A percentile compares a stretch with the other conserved stretches of the same genome.
Evolutionary conservation across 1,140 invertebrate genomes (phyloP).

Genomic region (Hyles vespertilio): DNA sequence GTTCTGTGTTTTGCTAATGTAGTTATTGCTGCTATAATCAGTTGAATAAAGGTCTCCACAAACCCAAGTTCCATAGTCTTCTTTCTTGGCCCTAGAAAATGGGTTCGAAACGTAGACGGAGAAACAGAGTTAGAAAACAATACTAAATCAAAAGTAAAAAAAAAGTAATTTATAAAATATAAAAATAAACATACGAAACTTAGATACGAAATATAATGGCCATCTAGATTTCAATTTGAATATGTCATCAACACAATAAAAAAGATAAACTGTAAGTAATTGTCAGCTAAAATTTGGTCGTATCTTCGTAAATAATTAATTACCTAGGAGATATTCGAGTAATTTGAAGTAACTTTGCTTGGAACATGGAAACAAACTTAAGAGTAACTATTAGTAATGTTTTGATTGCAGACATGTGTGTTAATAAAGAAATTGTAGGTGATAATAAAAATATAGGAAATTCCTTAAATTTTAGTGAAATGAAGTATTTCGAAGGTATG

Average conservation of each 20-base stretch:
- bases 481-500: conserved; percentile 7
- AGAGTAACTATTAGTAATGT: conserved; percentile 1
- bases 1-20: too few relatives aligned
- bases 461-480: not conserved
- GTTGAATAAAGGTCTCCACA: too few relatives aligned
- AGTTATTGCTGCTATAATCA: too few relatives aligned
- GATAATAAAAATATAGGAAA: not conserved
- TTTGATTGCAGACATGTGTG: not conserved
- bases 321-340: conserved; percentile 49
- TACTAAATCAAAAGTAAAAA: too few relatives aligned
- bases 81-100: too few relatives aligned
- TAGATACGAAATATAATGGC: conserved; percentile 19
- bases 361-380: conserved; percentile 7
- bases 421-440: not conserved
- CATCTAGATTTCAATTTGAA: conserved; percentile 23
- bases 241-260: conserved; percentile 14
- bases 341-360: conserved; percentile 2
- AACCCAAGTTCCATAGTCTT: too few relatives aligned
- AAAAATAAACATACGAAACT: not conserved
- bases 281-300: not conserved
- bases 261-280: conserved; percentile 7
- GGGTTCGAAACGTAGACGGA: too few relatives aligned
- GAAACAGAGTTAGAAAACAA: too few relatives aligned
- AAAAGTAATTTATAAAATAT: too few relatives aligned
- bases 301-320: conserved; percentile 53